Base-by-base conservation (phyloP, 2,113 vertebrate species). In the Mormoops blainvillei region DNA sequence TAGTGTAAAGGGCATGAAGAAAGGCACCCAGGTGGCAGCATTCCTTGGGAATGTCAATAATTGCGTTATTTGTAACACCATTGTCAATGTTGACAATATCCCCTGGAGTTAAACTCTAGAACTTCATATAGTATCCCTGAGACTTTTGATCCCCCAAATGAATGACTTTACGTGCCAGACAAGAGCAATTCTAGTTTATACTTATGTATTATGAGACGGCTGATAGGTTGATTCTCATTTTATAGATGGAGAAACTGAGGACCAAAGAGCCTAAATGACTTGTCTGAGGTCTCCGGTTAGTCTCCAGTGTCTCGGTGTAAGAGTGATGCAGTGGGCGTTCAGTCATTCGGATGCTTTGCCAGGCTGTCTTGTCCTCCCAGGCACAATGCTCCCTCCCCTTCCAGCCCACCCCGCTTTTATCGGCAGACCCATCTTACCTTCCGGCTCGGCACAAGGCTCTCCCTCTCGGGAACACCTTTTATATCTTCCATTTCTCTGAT, bases 241-340 rank as follows among this genome's bases (percentile, higher is more conserved):
- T 54, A 61, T 50, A 76, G 38, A 63, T 50, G 33, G 89, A 54
- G 54, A 68, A 87, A 73, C 36, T 26, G 28, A 78, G 26, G 22
- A 65, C 12, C 65, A 61, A 4, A 48, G 14, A 65, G 22, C 15
- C 54, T 48, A 20, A 83, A 52, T 43, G 54, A 41, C 24, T 67
- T 70, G 56, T 14, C 10, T 6, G 38, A 13, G 2, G 18, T 92
- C 68, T 61, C 31, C 7, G 18, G 0, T 71, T 36, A 41, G n/a
- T 54, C 41, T 31, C 3, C 1, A 31, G 33, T 74, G 50, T 65
- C 43, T n/a, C 48, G 41, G n/a, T 81, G 9, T 22, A 36, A 67
- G 14, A 26, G 33, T 33, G 54, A 41, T 20, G 3, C 0, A 3
- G 26, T n/a, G 7, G 48, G 1, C 9, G 12, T 33, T 4, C 24